A percentile compares a stretch with the other conserved stretches of the same genome.
Conservation (phyloP, 2,888 invertebrate genomes). For the Invenusta paracnida region DNA sequence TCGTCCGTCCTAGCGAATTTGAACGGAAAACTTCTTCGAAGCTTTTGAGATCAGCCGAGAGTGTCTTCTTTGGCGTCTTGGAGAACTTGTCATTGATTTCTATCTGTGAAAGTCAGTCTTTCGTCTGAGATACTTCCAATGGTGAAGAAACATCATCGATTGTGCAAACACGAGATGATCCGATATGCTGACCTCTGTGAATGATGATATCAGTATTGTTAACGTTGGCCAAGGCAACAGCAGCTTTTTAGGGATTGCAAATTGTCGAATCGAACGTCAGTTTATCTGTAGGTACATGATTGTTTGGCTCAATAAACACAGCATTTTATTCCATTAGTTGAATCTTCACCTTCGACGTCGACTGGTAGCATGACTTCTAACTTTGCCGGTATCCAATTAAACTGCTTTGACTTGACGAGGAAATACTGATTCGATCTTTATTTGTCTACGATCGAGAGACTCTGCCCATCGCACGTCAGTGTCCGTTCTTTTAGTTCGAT, state of each 20-base stretch:
- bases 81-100: neutral
- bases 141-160: neutral
- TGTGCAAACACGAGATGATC: neutral
- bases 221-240: neutral
- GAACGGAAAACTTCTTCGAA: neutral
- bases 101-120: neutral
- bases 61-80: neutral
- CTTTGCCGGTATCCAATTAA: neutral
- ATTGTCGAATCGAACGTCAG: neutral
- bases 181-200: neutral
- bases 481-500: neutral
- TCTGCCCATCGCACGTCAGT: neutral
- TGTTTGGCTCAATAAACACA: neutral
- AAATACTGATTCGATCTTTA: neutral
- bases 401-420: neutral
- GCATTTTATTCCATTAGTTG: neutral
- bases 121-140: neutral
- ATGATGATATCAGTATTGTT: neutral
- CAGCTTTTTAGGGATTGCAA: neutral
- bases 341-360: too few species aligned
- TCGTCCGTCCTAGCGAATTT: neutral
- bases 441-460: neutral
- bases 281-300: neutral
- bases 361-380: neutral
- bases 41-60: neutral